Evolutionary conservation across 2,113 vertebrate species (phyloP).

Genomic region (Hemiscyllium ocellatum): DNA sequence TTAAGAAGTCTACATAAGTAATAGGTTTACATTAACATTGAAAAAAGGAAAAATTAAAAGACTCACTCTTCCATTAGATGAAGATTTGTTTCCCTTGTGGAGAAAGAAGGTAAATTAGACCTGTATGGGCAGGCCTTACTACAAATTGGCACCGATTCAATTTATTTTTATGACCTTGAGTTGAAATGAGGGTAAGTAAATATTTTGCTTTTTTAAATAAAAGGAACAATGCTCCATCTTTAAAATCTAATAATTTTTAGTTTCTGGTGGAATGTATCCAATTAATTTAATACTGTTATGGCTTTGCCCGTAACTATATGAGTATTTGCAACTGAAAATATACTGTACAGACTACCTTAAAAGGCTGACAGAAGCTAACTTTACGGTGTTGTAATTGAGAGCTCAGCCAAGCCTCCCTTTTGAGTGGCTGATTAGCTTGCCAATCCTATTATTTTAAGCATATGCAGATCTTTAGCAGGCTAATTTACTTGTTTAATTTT

Average conservation of each 20-base stretch:
- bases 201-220: conserved; percentile 1
- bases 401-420: conserved; percentile 10
- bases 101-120: conserved; percentile 7
- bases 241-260: conserved; percentile 11
- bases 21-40: conserved; percentile 25
- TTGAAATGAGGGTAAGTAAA: conserved; percentile 23
- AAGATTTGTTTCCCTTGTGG: conserved; percentile 9
- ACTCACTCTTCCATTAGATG: not conserved
- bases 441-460: conserved; percentile 37
- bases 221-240: conserved; percentile 14
- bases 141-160: not conserved
- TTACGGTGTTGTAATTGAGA: conserved; percentile 25
- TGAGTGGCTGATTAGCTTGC: conserved; percentile 30
- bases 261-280: conserved; percentile 12
- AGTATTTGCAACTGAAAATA: conserved; percentile 18
- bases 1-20: conserved; percentile 11
- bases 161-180: conserved; percentile 21
- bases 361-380: conserved; percentile 30
- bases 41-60: not conserved
- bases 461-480: conserved; percentile 3
- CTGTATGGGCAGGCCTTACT: conserved; percentile 9
- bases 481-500: conserved; percentile 25
- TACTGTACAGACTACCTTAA: conserved; percentile 3
- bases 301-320: not conserved
- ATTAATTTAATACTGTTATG: conserved; percentile 8